Conservation (phyloP, 1,140 invertebrate genomes). For the Heliconius congener region DNA sequence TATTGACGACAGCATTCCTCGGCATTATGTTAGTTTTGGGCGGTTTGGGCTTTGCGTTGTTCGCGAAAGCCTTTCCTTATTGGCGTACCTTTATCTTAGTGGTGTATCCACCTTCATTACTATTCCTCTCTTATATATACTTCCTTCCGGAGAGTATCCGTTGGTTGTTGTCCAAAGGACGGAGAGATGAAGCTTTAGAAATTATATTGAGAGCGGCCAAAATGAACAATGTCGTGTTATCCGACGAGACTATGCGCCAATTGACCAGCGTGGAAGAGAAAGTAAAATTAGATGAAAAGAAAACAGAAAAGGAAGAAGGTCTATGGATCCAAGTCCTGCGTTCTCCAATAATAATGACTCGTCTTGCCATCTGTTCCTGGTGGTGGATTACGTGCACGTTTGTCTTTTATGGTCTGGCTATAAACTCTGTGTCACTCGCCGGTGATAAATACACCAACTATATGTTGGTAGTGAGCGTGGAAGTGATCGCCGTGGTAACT, state of each 20-base stretch:
- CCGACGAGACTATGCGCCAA: constrained; percentile 76
- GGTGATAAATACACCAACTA: constrained; percentile 88
- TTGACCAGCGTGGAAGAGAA: constrained; percentile 55
- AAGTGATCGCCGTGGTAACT: constrained; percentile 87
- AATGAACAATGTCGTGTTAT: constrained; percentile 85
- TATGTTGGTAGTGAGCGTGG: constrained; percentile 86
- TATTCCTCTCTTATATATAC: constrained; percentile 69
- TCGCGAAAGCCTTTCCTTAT: constrained; percentile 68
- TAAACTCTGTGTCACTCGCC: constrained; percentile 88
- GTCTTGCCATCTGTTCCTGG: constrained; percentile 71
- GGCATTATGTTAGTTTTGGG: constrained; percentile 67
- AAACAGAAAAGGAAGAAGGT: constrained; percentile 48
- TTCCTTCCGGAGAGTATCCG: constrained; percentile 71
- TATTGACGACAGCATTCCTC: constrained; percentile 67
- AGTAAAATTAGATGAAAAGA: constrained; percentile 51
- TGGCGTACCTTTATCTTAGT: constrained; percentile 72
- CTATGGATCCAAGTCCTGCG: constrained; percentile 66
- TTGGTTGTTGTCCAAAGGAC: constrained; percentile 88
- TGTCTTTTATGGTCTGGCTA: constrained; percentile 91
- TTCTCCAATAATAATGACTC: constrained; percentile 67
- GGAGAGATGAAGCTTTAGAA: constrained; percentile 84
- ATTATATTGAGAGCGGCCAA: constrained; percentile 84
- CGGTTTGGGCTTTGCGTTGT: constrained; percentile 62
- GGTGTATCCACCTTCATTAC: constrained; percentile 64
- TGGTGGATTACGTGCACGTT: constrained; percentile 89